Evolutionary conservation across 2,797 vertebrate species (phyloP), one percentile per base, ranked within the genome.

Genomic region (Selene dorsalis): DNA sequence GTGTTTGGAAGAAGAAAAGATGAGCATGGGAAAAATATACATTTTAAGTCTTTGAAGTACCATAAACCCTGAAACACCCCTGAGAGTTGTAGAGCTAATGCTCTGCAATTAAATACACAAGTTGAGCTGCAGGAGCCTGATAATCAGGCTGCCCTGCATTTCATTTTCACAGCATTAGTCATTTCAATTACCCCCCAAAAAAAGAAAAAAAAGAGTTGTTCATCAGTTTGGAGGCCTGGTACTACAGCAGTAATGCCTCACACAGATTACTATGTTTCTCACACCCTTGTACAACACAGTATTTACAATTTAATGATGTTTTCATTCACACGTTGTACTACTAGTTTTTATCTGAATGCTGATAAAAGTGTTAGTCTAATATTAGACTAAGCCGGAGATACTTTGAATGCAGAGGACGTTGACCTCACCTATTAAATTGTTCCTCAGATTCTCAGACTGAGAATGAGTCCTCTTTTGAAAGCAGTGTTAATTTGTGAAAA

Each of bases 91-190:
- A 52, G 12, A 53, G 22, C 24, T 55, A 48, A 43, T 24, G 17
- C 26, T 47, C 2, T 56, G 22, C 24, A 56, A 39, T 38, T 53
- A 26, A 55, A 70, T 77, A 53, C 24, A 8, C 8, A 53, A 47
- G 4, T n/a, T 65, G 13, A 72, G 53, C 28, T 48, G n/a, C 16
- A n/a, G n/a, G n/a, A n/a, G n/a, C n/a, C n/a, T 74, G 20, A 78
- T 13, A 26, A 47, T 66, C 20, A 41, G 2, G 8, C 26, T 39
- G 47, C 32, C 35, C n/a, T 24, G 24, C n/a, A 41, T 59, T 50
- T 64, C 18, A 18, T 69, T 32, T 53, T 59, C 18, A 57, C n/a
- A 53, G 4, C 50, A 53, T 22, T 43, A 18, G n/a, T 72, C 7
- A 47, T 45, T 64, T 55, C 60, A 41, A n/a, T 32, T 0, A 3